A percentile compares a stretch with the other conserved stretches of the same genome.
These are phyloP conservation scores for Chrysemys picta DNA, from an alignment of 2,113 vertebrate species.

Conservation along the genomic window DNA sequence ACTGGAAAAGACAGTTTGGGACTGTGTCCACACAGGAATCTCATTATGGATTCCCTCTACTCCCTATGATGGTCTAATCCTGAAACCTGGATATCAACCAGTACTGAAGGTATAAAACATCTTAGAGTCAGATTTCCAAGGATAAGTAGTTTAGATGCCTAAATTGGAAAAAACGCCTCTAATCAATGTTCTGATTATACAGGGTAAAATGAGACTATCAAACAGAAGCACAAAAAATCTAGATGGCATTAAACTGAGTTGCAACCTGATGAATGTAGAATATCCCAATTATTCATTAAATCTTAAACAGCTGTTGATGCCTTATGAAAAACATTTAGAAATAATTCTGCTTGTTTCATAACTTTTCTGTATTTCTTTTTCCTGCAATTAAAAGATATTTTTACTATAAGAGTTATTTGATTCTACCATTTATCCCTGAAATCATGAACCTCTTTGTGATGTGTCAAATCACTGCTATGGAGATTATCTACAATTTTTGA, in stretches of 20 bases:
- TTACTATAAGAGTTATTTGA: too few species aligned
- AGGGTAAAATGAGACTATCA: background rate
- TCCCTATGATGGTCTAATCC: background rate
- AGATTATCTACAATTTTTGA: too few species aligned
- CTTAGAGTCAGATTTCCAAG: background rate
- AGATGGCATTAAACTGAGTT: background rate
- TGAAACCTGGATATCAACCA: background rate
- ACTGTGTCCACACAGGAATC: too few species aligned
- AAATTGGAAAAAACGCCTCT: background rate
- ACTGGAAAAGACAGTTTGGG: too few species aligned
- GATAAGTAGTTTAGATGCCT: background rate
- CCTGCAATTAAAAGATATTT: background rate
- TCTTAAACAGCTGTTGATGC: background rate
- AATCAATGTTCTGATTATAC: background rate
- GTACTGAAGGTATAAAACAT: background rate
- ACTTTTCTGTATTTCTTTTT: background rate
- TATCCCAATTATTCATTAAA: background rate
- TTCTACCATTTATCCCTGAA: background rate
- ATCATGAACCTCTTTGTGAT: too few species aligned
- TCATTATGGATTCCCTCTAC: background rate
- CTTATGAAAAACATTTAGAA: background rate
- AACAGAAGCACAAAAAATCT: background rate
- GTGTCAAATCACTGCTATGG: too few species aligned
- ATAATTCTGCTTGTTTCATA: background rate
- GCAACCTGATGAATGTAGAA: background rate